Percentiles rank a stretch among this genome's conserved stretches.
phyloP scores from a whole-genome alignment of 1,140 invertebrate genomes.

The Oryzaephilus surinamensis region DNA sequence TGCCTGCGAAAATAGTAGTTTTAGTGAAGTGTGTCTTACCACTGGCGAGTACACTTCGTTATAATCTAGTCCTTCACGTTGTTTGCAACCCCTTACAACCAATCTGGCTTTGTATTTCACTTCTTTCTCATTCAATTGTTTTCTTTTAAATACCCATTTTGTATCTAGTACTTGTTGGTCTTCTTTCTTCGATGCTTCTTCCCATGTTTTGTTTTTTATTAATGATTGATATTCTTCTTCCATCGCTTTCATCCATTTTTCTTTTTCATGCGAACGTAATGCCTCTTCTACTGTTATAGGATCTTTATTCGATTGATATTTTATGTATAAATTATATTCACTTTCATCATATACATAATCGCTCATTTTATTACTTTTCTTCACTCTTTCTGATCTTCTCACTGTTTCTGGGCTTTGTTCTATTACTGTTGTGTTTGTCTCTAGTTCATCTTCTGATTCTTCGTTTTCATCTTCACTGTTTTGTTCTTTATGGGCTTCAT shows the following conservation, averaged over 20 bases:
- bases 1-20: conserved; percentile 32
- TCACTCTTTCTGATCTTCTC: no score
- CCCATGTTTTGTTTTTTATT: conserved; percentile 25
- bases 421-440: no score
- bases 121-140: conserved; percentile 24
- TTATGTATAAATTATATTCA: no score
- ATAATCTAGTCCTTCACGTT: conserved; percentile 31
- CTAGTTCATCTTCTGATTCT: no score
- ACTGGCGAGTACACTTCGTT: no score
- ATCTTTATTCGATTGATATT: no score
- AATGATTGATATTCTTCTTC: conserved; percentile 16
- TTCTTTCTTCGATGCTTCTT: no score
- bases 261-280: conserved; percentile 5
- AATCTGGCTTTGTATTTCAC: conserved; percentile 35
- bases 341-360: no score
- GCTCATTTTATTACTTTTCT: no score
- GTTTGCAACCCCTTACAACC: conserved; percentile 37
- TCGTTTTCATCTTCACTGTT: no score
- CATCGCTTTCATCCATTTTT: conserved; percentile 20
- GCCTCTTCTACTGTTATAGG: conserved; percentile 10
- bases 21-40: conserved; percentile 27
- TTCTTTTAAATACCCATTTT: conserved; percentile 36
- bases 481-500: no score
- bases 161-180: conserved; percentile 22
- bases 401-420: no score